Base-by-base conservation (phyloP, 1,140 invertebrate genomes). In the Ctenoplectra terminalis region DNA sequence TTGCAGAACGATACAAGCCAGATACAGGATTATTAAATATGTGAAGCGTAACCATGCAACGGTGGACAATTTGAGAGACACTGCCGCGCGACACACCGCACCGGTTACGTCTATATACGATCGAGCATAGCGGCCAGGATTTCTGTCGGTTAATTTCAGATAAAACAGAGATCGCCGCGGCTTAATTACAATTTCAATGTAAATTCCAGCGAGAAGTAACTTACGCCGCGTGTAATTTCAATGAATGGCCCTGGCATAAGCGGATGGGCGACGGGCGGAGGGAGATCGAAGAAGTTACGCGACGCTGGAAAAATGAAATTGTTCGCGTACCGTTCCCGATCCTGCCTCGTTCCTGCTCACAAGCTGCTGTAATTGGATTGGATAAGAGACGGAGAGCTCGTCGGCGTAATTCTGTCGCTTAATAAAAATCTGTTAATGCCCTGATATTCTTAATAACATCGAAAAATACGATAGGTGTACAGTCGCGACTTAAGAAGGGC, bases 121-220 rank as follows among this genome's bases (percentile, higher is more conserved):
- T 8, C 46, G 1, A 6, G 31, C n/a, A 29, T 70, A 54, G 6
- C 52, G 26, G 20, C 17, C 46, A 37, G 69, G 60, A 72, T 63
- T 73, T 80, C 77, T 63, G 75, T 71, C 56, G 77, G 77, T 80
- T 80, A 72, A 73, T 80, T 72, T 80, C 69, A 61, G 77, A 80
- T 80, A 80, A 80, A 80, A 80, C 77, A 63, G 77, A 63, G 77
- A 80, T 73, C 69, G 77, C 70, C 77, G 77, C 77, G 58, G 77
- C 77, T 80, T 80, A 80, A 80, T 80, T 80, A 80, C 77, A 80
- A 80, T 80, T 80, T 80, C 56, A 80, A 80, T 80, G 69, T 80
- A 73, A 80, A 80, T 80, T 80, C 69, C 77, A 80, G 69, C 69
- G 69, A 80, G 77, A 54, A 73, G 77, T 80, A 80, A 80, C 67